Evolutionary conservation across 92 coral and sea anemone genomes (phyloP).

Genomic region (Porites lobata): DNA sequence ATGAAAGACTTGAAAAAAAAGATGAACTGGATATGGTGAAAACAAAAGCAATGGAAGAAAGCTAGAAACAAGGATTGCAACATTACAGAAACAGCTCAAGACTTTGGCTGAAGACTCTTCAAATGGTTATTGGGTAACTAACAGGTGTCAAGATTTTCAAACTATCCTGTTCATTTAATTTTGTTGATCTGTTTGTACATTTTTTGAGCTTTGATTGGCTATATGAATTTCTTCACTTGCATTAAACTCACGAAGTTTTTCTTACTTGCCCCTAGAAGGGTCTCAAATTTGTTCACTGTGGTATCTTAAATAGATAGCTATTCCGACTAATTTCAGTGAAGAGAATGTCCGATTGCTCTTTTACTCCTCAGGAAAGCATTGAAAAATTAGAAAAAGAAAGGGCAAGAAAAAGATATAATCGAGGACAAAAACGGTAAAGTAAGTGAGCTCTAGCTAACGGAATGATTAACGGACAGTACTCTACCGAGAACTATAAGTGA

Average conservation of each 20-base stretch:
- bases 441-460: too few species aligned
- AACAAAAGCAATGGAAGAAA: conserved; percentile 90
- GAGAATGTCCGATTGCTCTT: neutral
- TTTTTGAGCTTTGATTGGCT: too few species aligned
- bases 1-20: conserved; percentile 84
- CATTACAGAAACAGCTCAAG: conserved; percentile 89
- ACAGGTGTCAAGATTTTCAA: neutral
- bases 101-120: conserved; percentile 71
- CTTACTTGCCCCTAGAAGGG: neutral
- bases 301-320: too few species aligned
- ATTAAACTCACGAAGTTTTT: neutral
- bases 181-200: too few species aligned
- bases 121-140: too few species aligned
- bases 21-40: conserved; percentile 88
- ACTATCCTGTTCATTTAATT: too few species aligned
- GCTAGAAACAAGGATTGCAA: conserved; percentile 87
- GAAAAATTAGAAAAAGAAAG: conserved; percentile 75
- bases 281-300: too few species aligned
- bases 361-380: conserved; percentile 73
- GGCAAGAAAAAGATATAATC: conserved; percentile 69
- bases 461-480: neutral
- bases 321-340: neutral
- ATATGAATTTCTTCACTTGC: too few species aligned
- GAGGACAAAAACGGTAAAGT: conserved; percentile 91
- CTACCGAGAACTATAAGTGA: too few species aligned